Percentiles rank a stretch among this genome's conserved stretches.
These are phyloP conservation scores for Muschampia plurimacula DNA, from an alignment of 2,888 invertebrate species.

Conservation along the genomic window DNA sequence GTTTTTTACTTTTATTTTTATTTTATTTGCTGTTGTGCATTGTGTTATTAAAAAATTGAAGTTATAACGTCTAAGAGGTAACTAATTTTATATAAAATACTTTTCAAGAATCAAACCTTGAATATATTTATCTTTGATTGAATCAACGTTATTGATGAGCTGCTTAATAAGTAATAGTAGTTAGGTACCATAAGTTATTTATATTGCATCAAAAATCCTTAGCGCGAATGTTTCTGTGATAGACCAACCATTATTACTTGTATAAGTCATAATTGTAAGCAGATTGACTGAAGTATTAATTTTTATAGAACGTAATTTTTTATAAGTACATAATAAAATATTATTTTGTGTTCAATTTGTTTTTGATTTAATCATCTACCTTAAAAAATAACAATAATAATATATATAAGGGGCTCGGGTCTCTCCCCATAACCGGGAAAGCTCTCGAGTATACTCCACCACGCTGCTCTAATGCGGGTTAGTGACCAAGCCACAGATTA, in stretches of 20 bases:
- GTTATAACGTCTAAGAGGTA: background rate
- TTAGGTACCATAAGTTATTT: constrained; percentile 12
- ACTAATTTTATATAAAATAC: background rate
- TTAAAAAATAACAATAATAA: no score
- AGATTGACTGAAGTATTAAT: constrained; percentile 57
- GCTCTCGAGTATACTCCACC: no score
- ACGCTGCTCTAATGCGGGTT: no score
- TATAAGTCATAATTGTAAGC: constrained; percentile 42
- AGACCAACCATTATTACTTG: constrained; percentile 35
- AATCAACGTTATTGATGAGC: background rate
- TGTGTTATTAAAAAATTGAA: no score
- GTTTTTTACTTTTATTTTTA: no score
- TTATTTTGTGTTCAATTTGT: constrained; percentile 50
- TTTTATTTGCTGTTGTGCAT: no score
- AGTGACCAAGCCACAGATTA: no score
- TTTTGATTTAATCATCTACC: constrained; percentile 4
- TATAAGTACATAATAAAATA: constrained; percentile 51
- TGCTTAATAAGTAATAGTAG: background rate
- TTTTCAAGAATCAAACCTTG: background rate
- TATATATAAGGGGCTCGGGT: no score
- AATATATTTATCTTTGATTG: background rate
- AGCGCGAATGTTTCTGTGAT: constrained; percentile 40
- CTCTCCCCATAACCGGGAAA: no score
- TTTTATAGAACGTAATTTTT: constrained; percentile 56
- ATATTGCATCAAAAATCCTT: constrained; percentile 21